Evolutionary conservation across 2,113 vertebrate species (phyloP), one percentile per base, ranked within the genome.

Genomic region (Abramis brama): DNA sequence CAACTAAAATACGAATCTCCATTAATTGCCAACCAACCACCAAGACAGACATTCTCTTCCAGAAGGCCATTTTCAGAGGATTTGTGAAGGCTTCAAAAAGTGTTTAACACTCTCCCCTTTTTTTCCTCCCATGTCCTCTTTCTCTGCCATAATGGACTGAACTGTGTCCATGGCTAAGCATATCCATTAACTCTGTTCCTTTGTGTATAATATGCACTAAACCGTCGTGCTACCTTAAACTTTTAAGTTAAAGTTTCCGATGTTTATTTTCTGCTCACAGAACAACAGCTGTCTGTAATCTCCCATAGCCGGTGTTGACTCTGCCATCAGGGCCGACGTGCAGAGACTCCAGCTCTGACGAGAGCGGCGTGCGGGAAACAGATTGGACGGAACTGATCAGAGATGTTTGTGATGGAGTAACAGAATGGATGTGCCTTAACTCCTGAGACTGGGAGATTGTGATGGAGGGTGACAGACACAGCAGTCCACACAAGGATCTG

Each of bases 21-120:
- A 97, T 98, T 96, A 97, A 95, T 93, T 97, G 95, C 95, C 94
- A 96, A 95, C 96, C 95, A 96, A 95, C 96, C 95, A 96, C 96
- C 92, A 94, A 95, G 95, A 96, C 95, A 95, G 94, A 95, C 94
- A 96, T 93, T 86, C 33, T 52, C 47, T 57, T 78, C 43, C 79
- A 87, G 90, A 93, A 94, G 92, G 89, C 95, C 94, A 92, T 94
- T 95, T 94, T 97, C 94, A 93, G 93, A 93, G 90, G 94, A 95
- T 96, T 96, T 96, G 95, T 96, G 94, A 95, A 93, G 95, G 92
- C 92, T 94, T 94, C 50, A 55, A 87, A 57, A 93, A 94, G 45
- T 68, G 50, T 52, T 73, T 52, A 43, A 76, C 60, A 82, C 74
- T 9, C 23, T 68, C 52, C 36, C 13, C 19, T 43, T 50, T 82